phyloP scores from a whole-genome alignment of 2,888 invertebrate genomes.

The Clanis bilineata region DNA sequence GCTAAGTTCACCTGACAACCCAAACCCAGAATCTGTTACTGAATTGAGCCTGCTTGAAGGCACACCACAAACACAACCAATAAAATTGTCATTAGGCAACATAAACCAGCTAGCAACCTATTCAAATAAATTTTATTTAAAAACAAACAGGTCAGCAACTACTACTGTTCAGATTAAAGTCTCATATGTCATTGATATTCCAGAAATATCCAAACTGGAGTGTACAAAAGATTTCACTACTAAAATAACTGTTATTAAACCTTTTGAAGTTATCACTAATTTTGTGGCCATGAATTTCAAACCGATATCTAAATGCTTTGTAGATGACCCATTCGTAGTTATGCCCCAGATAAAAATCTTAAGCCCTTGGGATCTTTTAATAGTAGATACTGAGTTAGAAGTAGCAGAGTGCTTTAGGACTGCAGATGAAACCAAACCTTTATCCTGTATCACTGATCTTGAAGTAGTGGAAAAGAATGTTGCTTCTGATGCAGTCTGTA shows the following conservation, averaged over 20 bases:
- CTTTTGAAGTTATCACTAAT: slow-evolving; percentile 86
- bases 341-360: slow-evolving; percentile 86
- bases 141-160: slow-evolving; percentile 84
- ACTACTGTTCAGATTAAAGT: slow-evolving; percentile 83
- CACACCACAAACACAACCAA: slow-evolving; percentile 63
- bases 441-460: slow-evolving; percentile 63
- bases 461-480: slow-evolving; percentile 67
- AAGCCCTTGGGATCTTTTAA: slow-evolving; percentile 87
- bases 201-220: slow-evolving; percentile 65
- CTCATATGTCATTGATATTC: slow-evolving; percentile 74
- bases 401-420: slow-evolving; percentile 76
- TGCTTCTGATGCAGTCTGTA: slow-evolving; percentile 70
- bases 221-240: slow-evolving; percentile 84
- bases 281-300: slow-evolving; percentile 86
- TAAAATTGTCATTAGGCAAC: slow-evolving; percentile 60
- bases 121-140: slow-evolving; percentile 79
- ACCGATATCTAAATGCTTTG: slow-evolving; percentile 84
- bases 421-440: slow-evolving; percentile 55
- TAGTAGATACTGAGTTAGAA: slow-evolving; percentile 85
- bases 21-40: slow-evolving; percentile 70
- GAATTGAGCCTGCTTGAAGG: slow-evolving; percentile 62
- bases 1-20: slow-evolving; percentile 76
- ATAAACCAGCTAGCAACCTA: slow-evolving; percentile 63
- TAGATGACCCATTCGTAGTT: slow-evolving; percentile 85
- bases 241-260: slow-evolving; percentile 85